These are phyloP conservation scores for Diploptera punctata DNA, from an alignment of 2,888 invertebrate genomes.

Conservation along the genomic window DNA sequence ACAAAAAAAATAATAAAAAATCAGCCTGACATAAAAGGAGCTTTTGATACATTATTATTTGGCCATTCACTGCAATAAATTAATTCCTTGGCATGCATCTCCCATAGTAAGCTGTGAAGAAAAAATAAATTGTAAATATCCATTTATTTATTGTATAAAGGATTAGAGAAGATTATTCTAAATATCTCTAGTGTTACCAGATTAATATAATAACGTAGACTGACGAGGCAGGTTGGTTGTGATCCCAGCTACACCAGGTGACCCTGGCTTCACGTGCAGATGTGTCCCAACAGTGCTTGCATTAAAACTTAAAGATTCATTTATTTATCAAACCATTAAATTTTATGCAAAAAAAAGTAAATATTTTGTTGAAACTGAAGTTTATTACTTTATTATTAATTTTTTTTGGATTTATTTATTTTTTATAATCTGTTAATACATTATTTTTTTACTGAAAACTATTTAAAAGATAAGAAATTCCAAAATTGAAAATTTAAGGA, in stretches of 20 bases:
- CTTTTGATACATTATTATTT: background rate
- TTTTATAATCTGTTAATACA: too few species aligned
- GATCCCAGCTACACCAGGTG: background rate
- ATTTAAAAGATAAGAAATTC: too few species aligned
- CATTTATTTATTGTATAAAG: too few species aligned
- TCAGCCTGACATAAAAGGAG: background rate
- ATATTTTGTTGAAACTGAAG: too few species aligned
- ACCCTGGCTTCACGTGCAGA: slow-evolving; percentile 7
- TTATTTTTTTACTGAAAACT: too few species aligned
- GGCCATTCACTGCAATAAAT: background rate
- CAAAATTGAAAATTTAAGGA: too few species aligned
- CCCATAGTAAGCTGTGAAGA: background rate
- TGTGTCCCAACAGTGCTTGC: slow-evolving; percentile 15
- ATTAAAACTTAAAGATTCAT: slow-evolving; percentile 4
- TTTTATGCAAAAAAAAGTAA: too few species aligned
- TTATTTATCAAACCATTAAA: background rate
- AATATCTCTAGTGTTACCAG: slow-evolving; percentile 8
- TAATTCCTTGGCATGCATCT: background rate
- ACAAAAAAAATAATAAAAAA: too few species aligned
- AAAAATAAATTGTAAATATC: background rate
- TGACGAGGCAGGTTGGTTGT: slow-evolving; percentile 6
- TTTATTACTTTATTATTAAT: too few species aligned
- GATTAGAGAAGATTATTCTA: slow-evolving; percentile 5
- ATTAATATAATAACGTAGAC: background rate
- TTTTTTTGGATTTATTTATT: too few species aligned